Percentiles rank a stretch among this genome's conserved stretches.
Evolutionary conservation across 2,888 invertebrate genomes (phyloP).

Genomic region (Zelleria hepariella): DNA sequence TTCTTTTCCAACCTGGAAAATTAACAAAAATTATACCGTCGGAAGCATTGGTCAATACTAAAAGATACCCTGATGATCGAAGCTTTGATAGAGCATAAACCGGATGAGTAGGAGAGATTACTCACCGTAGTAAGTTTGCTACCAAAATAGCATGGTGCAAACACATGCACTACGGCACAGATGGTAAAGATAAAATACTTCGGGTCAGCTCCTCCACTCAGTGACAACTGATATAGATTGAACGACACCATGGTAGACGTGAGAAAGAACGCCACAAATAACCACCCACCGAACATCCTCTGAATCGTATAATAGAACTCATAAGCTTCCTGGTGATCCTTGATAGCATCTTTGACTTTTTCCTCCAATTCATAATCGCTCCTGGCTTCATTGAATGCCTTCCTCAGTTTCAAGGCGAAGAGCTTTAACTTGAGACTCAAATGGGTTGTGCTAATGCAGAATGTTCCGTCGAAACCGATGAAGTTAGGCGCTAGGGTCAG

Average conservation of each 20-base stretch:
- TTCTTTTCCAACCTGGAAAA: conserved; percentile 37
- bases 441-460: conserved; percentile 46
- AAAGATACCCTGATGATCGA: too few species aligned
- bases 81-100: too few species aligned
- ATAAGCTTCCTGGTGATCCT: conserved; percentile 40
- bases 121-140: conserved; percentile 39
- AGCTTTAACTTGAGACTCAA: conserved; percentile 43
- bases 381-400: conserved; percentile 29
- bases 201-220: conserved; percentile 30
- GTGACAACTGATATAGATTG: conserved; percentile 41
- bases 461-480: conserved; percentile 45
- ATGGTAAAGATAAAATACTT: conserved; percentile 38
- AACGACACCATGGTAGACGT: conserved; percentile 40
- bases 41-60: too few species aligned
- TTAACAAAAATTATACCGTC: too few species aligned
- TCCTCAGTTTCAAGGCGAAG: conserved; percentile 29
- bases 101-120: too few species aligned
- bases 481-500: conserved; percentile 34
- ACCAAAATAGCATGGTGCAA: conserved; percentile 42
- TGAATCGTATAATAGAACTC: conserved; percentile 34
- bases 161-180: conserved; percentile 38
- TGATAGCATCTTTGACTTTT: conserved; percentile 31
- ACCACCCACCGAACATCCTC: conserved; percentile 41
- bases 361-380: conserved; percentile 23
- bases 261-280: conserved; percentile 37